Conservation (phyloP, 2,888 invertebrate genomes). For the Melipona bicolor region DNA sequence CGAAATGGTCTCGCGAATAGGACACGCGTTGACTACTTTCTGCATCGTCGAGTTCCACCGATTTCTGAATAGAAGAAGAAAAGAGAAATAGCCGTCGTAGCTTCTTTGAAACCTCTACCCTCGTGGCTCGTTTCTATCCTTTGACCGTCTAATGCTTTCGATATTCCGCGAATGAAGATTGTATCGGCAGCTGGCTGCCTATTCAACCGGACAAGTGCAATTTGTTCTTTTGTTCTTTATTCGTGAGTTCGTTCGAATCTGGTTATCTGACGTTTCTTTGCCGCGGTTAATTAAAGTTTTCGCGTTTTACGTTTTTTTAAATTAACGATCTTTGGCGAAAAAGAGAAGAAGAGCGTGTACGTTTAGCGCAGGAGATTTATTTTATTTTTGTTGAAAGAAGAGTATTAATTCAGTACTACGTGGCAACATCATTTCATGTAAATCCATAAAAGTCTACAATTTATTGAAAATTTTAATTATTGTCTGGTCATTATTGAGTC, state of each 20-base stretch:
- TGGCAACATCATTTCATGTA: no score
- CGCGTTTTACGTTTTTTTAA: not conserved
- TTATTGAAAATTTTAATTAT: no score
- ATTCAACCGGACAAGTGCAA: not conserved
- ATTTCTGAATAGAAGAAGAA: not conserved
- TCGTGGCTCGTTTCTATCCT: not conserved
- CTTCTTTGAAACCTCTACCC: conserved; percentile 26
- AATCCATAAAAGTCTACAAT: no score
- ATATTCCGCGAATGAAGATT: conserved; percentile 25
- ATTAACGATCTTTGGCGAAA: not conserved
- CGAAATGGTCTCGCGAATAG: conserved; percentile 6
- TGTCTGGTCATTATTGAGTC: no score
- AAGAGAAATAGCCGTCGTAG: conserved; percentile 2
- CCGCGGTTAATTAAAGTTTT: not conserved
- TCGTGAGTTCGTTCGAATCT: not conserved
- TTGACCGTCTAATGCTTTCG: conserved; percentile 25
- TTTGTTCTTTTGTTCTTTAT: not conserved
- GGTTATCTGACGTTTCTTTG: not conserved
- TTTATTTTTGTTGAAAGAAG: no score
- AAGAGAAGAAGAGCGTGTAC: not conserved
- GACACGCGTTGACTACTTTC: conserved; percentile 33
- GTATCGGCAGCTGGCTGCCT: conserved; percentile 5
- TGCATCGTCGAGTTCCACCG: conserved; percentile 27
- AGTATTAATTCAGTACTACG: no score
- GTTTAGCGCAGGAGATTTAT: no score